These are phyloP conservation scores for Chinchilla lanigera DNA, from an alignment of 2,113 vertebrate genomes.

Conservation along the genomic window DNA sequence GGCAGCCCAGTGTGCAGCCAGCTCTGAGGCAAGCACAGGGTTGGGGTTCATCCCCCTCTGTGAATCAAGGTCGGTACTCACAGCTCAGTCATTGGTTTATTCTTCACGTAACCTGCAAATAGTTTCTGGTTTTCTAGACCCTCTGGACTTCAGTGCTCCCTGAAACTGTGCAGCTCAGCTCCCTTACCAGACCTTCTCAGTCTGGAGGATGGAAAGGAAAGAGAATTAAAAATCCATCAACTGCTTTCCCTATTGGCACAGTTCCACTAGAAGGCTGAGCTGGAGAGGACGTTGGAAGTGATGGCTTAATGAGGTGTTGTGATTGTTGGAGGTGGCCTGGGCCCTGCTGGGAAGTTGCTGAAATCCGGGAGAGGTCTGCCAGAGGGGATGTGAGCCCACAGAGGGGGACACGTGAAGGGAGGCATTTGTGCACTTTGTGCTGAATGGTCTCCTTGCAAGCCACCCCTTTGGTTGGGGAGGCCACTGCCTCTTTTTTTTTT, in stretches of 20 bases:
- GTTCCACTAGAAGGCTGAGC: not conserved
- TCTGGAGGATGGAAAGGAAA: not conserved
- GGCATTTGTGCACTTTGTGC: not conserved
- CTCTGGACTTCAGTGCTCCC: not conserved
- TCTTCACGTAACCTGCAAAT: not conserved
- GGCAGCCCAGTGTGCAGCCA: not conserved
- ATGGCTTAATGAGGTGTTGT: conserved; percentile 63
- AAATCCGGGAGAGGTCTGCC: conserved; percentile 58
- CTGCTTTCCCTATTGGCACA: not conserved
- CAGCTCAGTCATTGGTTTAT: not conserved
- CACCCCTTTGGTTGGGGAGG: not conserved
- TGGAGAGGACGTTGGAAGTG: conserved; percentile 26
- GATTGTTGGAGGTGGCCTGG: conserved; percentile 64
- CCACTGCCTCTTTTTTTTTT: not conserved
- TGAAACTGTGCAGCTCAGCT: not conserved
- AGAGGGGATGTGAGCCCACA: not conserved
- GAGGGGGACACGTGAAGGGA: not conserved
- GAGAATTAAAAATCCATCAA: conserved; percentile 28
- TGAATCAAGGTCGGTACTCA: conserved; percentile 12
- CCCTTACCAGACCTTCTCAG: not conserved
- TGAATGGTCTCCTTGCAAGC: not conserved
- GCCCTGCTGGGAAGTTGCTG: conserved; percentile 57
- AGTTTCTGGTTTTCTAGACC: not conserved
- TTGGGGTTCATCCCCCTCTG: not conserved
- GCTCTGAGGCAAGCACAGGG: not conserved